These are phyloP conservation scores for Hydrocynus forskahlii DNA, from an alignment of 2,797 vertebrate genomes.

Conservation along the genomic window DNA sequence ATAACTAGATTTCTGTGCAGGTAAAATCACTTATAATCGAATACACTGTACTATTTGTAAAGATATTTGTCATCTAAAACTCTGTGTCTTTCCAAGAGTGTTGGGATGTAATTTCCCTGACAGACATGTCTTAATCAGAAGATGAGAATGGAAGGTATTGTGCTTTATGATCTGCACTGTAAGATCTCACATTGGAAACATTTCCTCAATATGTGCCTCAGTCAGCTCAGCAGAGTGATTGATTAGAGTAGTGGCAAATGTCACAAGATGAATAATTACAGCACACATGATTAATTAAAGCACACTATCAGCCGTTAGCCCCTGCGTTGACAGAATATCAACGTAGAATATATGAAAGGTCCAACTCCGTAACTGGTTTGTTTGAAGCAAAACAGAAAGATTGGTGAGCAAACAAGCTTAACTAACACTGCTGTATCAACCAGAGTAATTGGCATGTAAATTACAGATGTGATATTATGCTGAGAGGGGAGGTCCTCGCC, in stretches of 20 bases:
- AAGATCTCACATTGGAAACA: slow-evolving; percentile 33
- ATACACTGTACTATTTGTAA: too few species aligned
- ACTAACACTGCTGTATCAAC: slow-evolving; percentile 46
- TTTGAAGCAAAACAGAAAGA: slow-evolving; percentile 58
- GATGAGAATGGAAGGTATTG: background rate
- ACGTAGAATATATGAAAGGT: slow-evolving; percentile 59
- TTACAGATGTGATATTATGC: slow-evolving; percentile 48
- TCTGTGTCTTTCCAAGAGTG: background rate
- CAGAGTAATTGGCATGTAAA: slow-evolving; percentile 60
- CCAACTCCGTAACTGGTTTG: slow-evolving; percentile 65
- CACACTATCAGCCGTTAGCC: slow-evolving; percentile 54
- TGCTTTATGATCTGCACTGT: slow-evolving; percentile 25
- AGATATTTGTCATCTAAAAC: background rate
- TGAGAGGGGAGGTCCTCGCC: slow-evolving; percentile 20
- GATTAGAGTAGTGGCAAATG: slow-evolving; percentile 54
- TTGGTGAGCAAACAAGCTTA: slow-evolving; percentile 46
- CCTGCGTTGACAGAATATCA: background rate
- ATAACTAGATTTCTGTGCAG: too few species aligned
- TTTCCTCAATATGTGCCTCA: slow-evolving; percentile 45
- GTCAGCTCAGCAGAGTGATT: slow-evolving; percentile 40
- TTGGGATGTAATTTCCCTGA: background rate
- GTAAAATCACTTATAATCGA: too few species aligned
- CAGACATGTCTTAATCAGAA: slow-evolving; percentile 12
- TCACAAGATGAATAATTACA: slow-evolving; percentile 58
- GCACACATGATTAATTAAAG: slow-evolving; percentile 64